Evolutionary conservation across 2,113 vertebrate species (phyloP), one percentile per base, ranked within the genome.

Genomic region (Phocoena phocoena): DNA sequence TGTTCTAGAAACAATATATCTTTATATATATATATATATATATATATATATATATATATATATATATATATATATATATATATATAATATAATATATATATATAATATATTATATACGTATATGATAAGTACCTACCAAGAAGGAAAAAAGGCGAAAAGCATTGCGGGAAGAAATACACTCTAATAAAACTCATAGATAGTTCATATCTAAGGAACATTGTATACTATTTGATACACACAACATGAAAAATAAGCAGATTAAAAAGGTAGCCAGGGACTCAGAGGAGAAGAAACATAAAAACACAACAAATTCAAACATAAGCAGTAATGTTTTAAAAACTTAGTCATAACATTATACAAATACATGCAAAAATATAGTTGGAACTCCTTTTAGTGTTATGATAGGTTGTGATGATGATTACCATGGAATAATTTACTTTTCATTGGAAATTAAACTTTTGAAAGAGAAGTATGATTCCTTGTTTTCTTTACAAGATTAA

Each of bases 401-500:
- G 41, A 47, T 25, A 82, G 38, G 10, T 18, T 81, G 60, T 76
- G 3, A 68, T 67, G 68, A 62, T 60, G 17, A n/a, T 33, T 63
- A 41, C 10, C n/a, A 70, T 36, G 10, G 6, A 81, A 36, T 73
- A 13, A 73, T 9, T 31, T 82, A 74, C 20, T 28, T 77, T 84
- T 62, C 68, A n/a, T 50, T 77, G 28, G 6, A 68, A n/a, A n/a
- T 26, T 77, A n/a, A 62, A n/a, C 7, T 84, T 70, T n/a, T n/a
- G 23, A 62, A 53, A 82, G 60, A 9, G 25, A 80, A 53, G 1
- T 28, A 91, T 38, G 0, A 38, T 50, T 87, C 6, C 12, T 90
- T 67, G 2, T 67, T 80, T 77, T 85, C 8, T 70, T 90, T 77
- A 31, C 12, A 74, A 74, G 33, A 14, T 58, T 74, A 41, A 96